phyloP scores from a whole-genome alignment of 2,888 invertebrate genomes.

The Leptothorax acervorum region DNA sequence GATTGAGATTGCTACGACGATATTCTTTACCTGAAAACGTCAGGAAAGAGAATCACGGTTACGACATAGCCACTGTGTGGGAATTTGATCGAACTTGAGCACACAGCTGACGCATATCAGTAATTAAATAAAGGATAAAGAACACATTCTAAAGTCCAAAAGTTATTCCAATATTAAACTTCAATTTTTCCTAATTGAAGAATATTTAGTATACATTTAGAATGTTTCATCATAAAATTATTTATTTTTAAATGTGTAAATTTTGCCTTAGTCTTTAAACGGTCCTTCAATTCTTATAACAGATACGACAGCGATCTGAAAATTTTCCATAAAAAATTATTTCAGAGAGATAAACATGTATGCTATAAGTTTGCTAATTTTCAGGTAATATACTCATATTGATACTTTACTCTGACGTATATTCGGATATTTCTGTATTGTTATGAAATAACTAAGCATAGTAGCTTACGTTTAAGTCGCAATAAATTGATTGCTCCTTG shows the following conservation, averaged over 20 bases:
- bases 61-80: slow-evolving; percentile 50
- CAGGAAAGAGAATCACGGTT: slow-evolving; percentile 60
- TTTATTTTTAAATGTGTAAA: neutral
- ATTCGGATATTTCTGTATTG: neutral
- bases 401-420: slow-evolving; percentile 1
- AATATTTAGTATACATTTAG: neutral
- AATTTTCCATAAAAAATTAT: neutral
- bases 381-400: neutral
- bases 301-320: neutral
- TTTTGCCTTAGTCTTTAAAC: neutral
- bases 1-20: slow-evolving; percentile 82
- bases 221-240: neutral
- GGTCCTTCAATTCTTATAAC: neutral
- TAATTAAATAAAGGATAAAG: neutral
- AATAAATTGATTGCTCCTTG: slow-evolving; percentile 12
- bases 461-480: neutral
- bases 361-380: neutral
- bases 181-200: neutral
- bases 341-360: neutral
- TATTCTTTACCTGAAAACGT: slow-evolving; percentile 60
- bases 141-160: slow-evolving; percentile 9
- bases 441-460: neutral
- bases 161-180: neutral
- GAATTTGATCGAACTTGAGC: slow-evolving; percentile 39
- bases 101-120: neutral